Base-by-base conservation (phyloP, 2,888 invertebrate genomes). In the Crepidodera aurea region DNA sequence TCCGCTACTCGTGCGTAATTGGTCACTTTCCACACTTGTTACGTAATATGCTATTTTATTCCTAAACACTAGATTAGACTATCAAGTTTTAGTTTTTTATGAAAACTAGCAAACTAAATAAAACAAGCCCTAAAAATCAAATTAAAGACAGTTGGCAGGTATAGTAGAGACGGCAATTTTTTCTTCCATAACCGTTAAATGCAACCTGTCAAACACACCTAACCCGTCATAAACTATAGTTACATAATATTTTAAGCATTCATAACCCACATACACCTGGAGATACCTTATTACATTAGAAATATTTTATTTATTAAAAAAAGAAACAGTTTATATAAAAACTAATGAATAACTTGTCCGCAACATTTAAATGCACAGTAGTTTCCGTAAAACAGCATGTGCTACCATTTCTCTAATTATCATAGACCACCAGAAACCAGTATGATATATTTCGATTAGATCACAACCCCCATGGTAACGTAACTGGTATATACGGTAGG, bases 391-490 rank as follows among this genome's bases (percentile, higher is more conserved):
- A 46, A 46, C 37, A 37, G 48, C 57, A 39, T 48, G 48, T 57
- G 57, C 37, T 46, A 44, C 39, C 51, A 56, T 51, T 56, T 61
- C 16, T 39, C 42, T 56, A 61, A 61, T 61, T 55, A 56, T 44
- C 44, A 56, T 51, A 18, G 25, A 34, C 53, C 60, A 48, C 48
- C 46, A 29, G 48, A 54, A 53, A 60, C 50, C 39, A 15, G 48
- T 56, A 56, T 51, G 58, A 51, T 51, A 51, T 59, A 59, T 51
- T 42, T 18, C 42, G 16, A 32, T 56, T 55, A 27, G 51, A 51
- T 55, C 51, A 37, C 42, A 63, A 59, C 63, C 63, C 63, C 55
- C 55, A 63, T 63, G 54, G 48, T 51, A 62, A 19, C 50, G 22
- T 32, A 57, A 57, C 15, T 50, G 37, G 1, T 32, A n/a, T n/a